Evolutionary conservation across 2,797 vertebrate species (phyloP).

Genomic region (Tokudaia muenninki): DNA sequence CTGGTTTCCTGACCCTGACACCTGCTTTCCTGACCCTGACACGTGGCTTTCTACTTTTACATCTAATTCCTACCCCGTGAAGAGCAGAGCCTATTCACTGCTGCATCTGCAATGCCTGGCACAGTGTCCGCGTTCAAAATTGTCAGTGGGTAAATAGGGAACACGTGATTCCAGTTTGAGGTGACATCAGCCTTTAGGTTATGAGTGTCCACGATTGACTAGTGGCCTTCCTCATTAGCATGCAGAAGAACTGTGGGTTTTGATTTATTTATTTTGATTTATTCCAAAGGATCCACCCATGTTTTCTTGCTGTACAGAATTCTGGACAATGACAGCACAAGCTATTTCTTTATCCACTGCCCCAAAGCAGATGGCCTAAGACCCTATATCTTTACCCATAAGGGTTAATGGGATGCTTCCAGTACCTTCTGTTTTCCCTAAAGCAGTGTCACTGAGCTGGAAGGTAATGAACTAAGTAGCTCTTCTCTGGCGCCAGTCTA

Average conservation of each 20-base stretch:
- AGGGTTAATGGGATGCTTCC: conserved; percentile 28
- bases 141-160: background rate
- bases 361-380: conserved; percentile 51
- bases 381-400: background rate
- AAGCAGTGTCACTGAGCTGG: background rate
- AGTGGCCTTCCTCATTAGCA: background rate
- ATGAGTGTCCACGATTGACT: background rate
- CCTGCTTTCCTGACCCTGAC: background rate
- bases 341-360: conserved; percentile 32
- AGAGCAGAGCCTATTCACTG: background rate
- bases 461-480: conserved; percentile 51
- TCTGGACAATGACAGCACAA: conserved; percentile 37
- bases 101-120: background rate
- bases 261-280: background rate
- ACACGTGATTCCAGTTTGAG: background rate
- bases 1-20: background rate
- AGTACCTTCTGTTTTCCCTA: background rate
- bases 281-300: background rate
- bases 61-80: rapidly evolving
- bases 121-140: background rate
- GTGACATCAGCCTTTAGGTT: background rate
- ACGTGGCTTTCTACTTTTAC: background rate
- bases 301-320: background rate
- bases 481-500: background rate
- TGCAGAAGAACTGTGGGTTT: background rate